Evolutionary conservation across 2,797 vertebrate species (phyloP), one percentile per base, ranked within the genome.

Genomic region (Galagoides demidoff): DNA sequence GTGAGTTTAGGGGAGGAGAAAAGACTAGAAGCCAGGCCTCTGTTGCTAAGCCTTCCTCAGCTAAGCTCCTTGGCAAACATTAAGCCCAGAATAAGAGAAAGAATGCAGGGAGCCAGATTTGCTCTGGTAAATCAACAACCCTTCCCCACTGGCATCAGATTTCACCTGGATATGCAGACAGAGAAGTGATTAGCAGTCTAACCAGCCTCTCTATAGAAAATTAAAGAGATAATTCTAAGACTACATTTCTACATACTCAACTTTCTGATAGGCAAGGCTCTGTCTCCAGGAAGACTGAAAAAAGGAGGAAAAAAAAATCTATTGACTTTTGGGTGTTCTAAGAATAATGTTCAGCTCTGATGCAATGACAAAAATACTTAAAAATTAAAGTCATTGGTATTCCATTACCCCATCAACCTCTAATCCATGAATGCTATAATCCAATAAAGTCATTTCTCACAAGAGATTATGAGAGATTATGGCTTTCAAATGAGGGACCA

Each of bases 231-330:
- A 94, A 97, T 95, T 93, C 89, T 93, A 96, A 92, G 96, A 96
- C 95, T 91, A 96, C 96, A 96, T 97, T 98, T 98, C 97, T 95
- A 83, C 7, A 82, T 55, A 86, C 90, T 98, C 97, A 97, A 97
- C 96, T 98, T 98, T 87, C 97, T 97, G 97, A 96, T 63, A 86
- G 19, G 0, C 92, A 95, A 97, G 92, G 94, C 93, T 97, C 91
- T 96, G 71, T 63, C 66, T 95, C 91, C 77, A 84, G 66, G 61
- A 97, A 97, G 85, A 96, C 83, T 39, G 31, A 85, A 87, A 66
- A 76, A 94, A 97, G 78, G 37, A 73, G 16, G n/a, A 4, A 8
- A 12, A 45, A 45, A 1, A 7, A 25, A 55, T 37, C 14, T 29
- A 78, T 31, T 49, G 94, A 96, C 95, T 83, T 43, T 77, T 34